Conservation (phyloP, 2,888 invertebrate genomes). For the Napeogenes inachia region DNA sequence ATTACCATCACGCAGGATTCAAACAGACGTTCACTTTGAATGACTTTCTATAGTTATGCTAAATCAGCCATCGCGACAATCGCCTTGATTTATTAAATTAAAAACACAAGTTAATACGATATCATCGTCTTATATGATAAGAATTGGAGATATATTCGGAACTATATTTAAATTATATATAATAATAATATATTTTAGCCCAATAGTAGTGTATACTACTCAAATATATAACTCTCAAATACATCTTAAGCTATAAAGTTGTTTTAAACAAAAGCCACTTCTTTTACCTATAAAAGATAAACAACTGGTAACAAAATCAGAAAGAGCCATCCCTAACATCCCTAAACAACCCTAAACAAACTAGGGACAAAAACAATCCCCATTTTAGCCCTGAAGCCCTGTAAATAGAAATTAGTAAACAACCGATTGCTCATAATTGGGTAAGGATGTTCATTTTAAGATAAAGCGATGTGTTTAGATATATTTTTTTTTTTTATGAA, state of each 20-base stretch:
- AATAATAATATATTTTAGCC: too few relatives aligned
- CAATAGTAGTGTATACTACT: too few relatives aligned
- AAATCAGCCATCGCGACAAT: too few relatives aligned
- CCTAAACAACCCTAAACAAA: conserved; percentile 36
- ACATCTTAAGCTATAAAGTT: not conserved
- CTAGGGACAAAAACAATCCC: conserved; percentile 31
- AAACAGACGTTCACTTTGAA: too few relatives aligned
- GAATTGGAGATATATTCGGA: too few relatives aligned
- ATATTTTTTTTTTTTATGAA: not conserved
- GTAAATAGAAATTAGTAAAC: conserved; percentile 22
- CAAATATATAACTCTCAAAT: too few relatives aligned
- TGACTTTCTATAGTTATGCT: too few relatives aligned
- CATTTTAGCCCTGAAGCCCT: conserved; percentile 14
- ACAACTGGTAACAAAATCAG: not conserved
- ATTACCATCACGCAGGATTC: too few relatives aligned
- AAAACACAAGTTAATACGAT: too few relatives aligned
- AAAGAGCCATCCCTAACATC: conserved; percentile 31
- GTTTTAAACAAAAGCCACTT: conserved; percentile 1
- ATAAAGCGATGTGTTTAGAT: not conserved
- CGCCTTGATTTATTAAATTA: too few relatives aligned
- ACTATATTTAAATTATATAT: too few relatives aligned
- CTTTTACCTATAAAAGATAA: conserved; percentile 1
- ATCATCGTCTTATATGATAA: too few relatives aligned
- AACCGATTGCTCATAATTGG: conserved; percentile 20
- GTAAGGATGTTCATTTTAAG: not conserved